A percentile compares a stretch with the other conserved stretches of the same genome.
Evolutionary conservation across 2,113 vertebrate genomes (phyloP).

Genomic region (Cochlearius cochlearius): DNA sequence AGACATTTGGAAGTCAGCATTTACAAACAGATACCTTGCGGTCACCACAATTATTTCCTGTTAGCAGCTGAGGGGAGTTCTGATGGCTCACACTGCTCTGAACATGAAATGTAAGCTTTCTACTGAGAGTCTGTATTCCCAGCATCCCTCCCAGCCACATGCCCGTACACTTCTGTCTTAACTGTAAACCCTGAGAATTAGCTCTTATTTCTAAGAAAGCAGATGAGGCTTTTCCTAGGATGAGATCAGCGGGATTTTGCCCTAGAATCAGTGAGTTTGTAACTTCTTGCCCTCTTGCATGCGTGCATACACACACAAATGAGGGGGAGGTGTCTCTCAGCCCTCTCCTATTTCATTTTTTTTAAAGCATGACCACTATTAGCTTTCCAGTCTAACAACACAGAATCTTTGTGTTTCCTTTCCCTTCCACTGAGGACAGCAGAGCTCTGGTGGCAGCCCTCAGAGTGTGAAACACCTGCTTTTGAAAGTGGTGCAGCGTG

Average conservation of each 20-base stretch:
- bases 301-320: not conserved
- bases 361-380: not conserved
- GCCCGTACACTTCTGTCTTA: not conserved
- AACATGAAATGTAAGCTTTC: not conserved
- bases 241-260: not conserved
- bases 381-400: not conserved
- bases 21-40: not conserved
- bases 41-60: not conserved
- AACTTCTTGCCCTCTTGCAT: not conserved
- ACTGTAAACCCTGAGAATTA: not conserved
- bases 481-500: slow-evolving; percentile 85
- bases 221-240: not conserved
- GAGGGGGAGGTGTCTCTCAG: not conserved
- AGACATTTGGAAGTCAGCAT: not conserved
- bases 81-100: not conserved
- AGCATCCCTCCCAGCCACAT: not conserved
- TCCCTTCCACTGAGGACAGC: slow-evolving; percentile 66
- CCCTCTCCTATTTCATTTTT: not conserved
- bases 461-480: slow-evolving; percentile 85
- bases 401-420: not conserved
- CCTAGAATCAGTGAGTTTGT: not conserved
- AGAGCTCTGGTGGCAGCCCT: slow-evolving; percentile 72
- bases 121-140: not conserved
- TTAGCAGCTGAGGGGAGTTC: not conserved
- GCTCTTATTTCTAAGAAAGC: not conserved